A percentile compares a stretch with the other conserved stretches of the same genome.
These are phyloP conservation scores for Sycophila sp. DNA, from an alignment of 1,140 invertebrate species.

Conservation along the genomic window DNA sequence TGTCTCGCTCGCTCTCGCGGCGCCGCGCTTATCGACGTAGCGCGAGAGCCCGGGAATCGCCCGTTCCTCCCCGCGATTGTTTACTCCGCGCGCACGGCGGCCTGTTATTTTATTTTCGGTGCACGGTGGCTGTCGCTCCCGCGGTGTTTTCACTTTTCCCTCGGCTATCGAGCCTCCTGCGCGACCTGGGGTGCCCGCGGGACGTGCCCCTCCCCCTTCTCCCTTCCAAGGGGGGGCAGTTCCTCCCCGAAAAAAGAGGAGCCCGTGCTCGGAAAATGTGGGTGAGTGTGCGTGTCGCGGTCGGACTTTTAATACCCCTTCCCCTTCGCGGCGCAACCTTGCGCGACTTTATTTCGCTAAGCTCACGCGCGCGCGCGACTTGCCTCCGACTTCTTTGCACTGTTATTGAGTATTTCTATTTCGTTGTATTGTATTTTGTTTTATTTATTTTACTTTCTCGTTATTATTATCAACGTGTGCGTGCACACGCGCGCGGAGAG, in stretches of 20 bases:
- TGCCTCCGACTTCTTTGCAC: no score
- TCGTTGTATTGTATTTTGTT: background rate
- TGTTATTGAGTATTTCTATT: no score
- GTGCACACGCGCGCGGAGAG: background rate
- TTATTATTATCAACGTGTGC: background rate
- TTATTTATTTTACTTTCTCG: no score
- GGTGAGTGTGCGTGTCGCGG: constrained; percentile 1
- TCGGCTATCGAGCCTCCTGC: no score
- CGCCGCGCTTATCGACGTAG: background rate
- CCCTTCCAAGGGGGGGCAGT: no score
- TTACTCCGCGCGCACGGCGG: no score
- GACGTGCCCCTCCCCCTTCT: no score
- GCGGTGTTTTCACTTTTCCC: no score
- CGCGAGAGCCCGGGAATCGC: constrained; percentile 3
- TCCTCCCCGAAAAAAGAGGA: background rate
- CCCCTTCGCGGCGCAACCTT: constrained; percentile 7
- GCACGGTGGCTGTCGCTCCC: no score
- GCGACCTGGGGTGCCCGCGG: no score
- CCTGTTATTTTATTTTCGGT: no score
- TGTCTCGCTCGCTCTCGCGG: background rate
- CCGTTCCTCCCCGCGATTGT: no score
- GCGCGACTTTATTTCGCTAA: constrained; percentile 28
- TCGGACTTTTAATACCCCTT: background rate
- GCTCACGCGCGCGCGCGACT: background rate
- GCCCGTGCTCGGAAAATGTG: constrained; percentile 9